Conservation (phyloP, 2,113 vertebrate genomes). For the Oreochromis aureus region DNA sequence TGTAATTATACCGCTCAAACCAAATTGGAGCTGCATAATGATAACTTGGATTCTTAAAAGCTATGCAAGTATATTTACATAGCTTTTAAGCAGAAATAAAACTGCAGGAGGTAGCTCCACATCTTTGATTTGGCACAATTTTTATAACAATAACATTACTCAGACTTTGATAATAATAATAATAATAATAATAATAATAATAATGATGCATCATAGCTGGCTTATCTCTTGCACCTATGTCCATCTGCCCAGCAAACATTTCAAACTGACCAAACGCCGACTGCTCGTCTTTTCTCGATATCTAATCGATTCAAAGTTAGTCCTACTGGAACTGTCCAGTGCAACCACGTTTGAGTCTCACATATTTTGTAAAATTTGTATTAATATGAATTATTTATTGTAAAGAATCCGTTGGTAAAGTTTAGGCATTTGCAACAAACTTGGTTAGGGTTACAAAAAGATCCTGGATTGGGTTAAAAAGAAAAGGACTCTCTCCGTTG, state of each 20-base stretch:
- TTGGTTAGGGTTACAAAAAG: neutral
- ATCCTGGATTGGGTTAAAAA: neutral
- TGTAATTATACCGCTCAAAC: neutral
- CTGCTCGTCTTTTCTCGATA: neutral
- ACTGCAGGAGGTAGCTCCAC: neutral
- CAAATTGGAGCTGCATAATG: neutral
- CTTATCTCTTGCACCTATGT: neutral
- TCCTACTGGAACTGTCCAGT: neutral
- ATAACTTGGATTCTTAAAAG: neutral
- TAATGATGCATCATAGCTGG: neutral
- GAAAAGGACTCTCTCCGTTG: neutral
- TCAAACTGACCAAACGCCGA: neutral
- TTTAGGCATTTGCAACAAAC: neutral
- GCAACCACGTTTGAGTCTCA: neutral
- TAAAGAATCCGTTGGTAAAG: rapidly evolving
- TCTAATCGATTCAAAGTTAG: neutral
- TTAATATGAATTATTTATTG: neutral
- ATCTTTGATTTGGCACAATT: neutral
- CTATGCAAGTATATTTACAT: neutral
- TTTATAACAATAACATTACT: neutral
- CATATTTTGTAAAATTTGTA: neutral
- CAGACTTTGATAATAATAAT: neutral
- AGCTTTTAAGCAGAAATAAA: neutral
- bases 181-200: neutral
- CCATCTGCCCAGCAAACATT: neutral